These are phyloP conservation scores for Tachuris rubrigastra DNA, from an alignment of 2,113 vertebrate species.

Conservation along the genomic window DNA sequence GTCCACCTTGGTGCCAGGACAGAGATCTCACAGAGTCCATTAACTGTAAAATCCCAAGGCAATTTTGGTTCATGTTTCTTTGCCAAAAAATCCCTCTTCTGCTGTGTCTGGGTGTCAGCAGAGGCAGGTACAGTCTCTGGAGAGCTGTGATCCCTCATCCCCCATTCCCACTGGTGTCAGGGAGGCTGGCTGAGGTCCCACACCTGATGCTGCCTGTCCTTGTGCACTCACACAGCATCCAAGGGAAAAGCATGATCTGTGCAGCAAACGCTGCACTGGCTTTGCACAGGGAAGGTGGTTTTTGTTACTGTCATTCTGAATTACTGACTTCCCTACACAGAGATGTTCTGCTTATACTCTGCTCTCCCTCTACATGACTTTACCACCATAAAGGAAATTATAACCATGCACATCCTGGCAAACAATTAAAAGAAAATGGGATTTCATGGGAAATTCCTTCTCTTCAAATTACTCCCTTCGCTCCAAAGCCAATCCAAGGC, in stretches of 20 bases:
- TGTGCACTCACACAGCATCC: background rate
- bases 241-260: background rate
- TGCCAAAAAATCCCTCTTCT: background rate
- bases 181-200: background rate
- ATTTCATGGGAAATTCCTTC: background rate
- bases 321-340: background rate
- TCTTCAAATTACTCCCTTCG: background rate
- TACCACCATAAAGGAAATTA: background rate
- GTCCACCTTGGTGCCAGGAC: fast-evolving
- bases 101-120: background rate
- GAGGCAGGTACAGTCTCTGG: fast-evolving
- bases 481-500: background rate
- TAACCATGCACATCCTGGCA: background rate
- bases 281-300: background rate
- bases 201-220: fast-evolving
- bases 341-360: background rate
- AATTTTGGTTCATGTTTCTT: background rate
- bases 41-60: background rate
- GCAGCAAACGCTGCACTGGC: background rate
- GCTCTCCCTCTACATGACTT: background rate
- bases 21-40: background rate
- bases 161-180: background rate
- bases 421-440: background rate
- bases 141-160: background rate
- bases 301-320: background rate